Conservation (phyloP, 2,113 vertebrate genomes). For the Lontra canadensis region DNA sequence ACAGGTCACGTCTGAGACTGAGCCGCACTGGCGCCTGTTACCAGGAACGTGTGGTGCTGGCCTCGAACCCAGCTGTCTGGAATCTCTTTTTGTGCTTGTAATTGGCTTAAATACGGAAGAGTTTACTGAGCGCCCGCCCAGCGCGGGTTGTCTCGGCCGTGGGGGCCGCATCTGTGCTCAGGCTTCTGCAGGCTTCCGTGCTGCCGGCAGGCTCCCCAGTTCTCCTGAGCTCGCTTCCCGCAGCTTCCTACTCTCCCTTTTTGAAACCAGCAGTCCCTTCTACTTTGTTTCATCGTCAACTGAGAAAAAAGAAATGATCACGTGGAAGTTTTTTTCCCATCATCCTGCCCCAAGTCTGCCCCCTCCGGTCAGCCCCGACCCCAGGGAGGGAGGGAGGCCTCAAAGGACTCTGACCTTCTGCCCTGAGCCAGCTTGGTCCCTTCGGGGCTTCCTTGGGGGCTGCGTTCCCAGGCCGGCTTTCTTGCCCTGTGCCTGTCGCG, state of each 20-base stretch:
- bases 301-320: background rate
- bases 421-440: background rate
- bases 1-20: background rate
- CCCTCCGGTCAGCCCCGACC: too few species aligned
- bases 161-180: background rate
- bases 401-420: background rate
- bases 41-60: rapidly evolving
- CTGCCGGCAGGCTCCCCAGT: background rate
- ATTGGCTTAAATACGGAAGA: background rate
- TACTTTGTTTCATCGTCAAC: background rate
- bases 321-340: background rate
- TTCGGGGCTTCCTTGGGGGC: rapidly evolving
- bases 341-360: background rate
- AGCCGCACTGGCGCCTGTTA: rapidly evolving
- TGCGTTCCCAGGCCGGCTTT: background rate
- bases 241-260: rapidly evolving
- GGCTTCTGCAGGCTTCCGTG: background rate
- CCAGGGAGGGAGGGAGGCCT: background rate
- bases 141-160: rapidly evolving
- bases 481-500: background rate
- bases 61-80: rapidly evolving
- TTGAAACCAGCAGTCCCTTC: background rate
- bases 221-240: background rate
- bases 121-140: too few species aligned
- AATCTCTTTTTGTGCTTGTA: background rate